Conservation (phyloP, 2,797 vertebrate genomes). For the Vespertilio murinus region DNA sequence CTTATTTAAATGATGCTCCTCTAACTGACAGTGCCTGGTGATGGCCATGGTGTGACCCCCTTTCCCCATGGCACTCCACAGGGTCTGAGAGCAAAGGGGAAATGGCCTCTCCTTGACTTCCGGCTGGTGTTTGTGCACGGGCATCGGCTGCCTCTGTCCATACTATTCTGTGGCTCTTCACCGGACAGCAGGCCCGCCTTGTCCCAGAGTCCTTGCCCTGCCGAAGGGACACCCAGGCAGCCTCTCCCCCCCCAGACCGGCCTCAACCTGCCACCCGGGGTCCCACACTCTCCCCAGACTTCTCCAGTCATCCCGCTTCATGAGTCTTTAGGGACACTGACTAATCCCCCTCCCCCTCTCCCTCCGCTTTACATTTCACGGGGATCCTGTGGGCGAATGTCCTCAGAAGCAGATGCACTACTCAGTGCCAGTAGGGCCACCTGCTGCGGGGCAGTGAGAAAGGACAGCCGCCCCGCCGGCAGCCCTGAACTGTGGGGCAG, state of each 20-base stretch:
- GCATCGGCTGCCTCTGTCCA: background rate
- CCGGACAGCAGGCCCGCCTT: background rate
- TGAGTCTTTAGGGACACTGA: background rate
- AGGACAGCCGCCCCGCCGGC: background rate
- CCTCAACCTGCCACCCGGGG: background rate
- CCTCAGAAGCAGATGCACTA: background rate
- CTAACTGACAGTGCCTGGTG: background rate
- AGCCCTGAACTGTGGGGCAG: too few species aligned
- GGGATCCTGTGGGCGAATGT: background rate
- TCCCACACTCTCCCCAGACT: background rate
- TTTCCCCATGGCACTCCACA: background rate
- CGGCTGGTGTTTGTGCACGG: background rate
- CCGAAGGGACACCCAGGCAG: background rate
- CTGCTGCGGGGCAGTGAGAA: background rate
- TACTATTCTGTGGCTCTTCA: background rate
- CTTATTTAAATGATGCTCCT: background rate
- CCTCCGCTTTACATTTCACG: background rate
- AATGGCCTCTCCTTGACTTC: background rate
- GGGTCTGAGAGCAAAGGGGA: background rate
- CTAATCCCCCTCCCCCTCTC: too few species aligned
- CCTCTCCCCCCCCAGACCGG: background rate
- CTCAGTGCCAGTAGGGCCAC: background rate
- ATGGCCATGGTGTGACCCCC: accelerated
- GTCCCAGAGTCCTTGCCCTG: background rate
- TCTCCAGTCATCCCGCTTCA: too few species aligned